phyloP scores from a whole-genome alignment of 1,140 invertebrate species.

The Drosophila lowei region DNA sequence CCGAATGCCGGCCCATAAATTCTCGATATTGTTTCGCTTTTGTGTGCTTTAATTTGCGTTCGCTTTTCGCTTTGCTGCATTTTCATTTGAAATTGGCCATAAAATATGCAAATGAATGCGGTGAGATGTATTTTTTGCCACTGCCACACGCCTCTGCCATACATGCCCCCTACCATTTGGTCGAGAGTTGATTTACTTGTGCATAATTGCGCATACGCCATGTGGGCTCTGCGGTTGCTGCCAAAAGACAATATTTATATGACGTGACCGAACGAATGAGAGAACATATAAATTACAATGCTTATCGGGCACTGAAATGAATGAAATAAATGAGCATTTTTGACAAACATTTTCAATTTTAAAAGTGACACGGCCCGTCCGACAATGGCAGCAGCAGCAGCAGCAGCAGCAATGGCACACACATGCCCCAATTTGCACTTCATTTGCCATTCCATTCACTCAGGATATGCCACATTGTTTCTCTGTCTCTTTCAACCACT shows the following conservation, averaged over 20 bases:
- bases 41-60: constrained; percentile 66
- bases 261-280: constrained; percentile 23
- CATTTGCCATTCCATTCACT: constrained; percentile 58
- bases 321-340: constrained; percentile 39
- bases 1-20: constrained; percentile 59
- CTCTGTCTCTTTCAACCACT: no score
- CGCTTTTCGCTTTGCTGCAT: constrained; percentile 60
- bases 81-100: constrained; percentile 71
- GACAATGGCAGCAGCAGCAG: constrained; percentile 17
- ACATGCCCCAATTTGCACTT: constrained; percentile 52
- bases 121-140: constrained; percentile 21
- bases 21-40: constrained; percentile 68
- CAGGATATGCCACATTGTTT: background rate
- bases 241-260: constrained; percentile 16
- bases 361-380: constrained; percentile 56
- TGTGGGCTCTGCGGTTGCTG: constrained; percentile 1
- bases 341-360: constrained; percentile 78
- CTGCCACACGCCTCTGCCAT: background rate
- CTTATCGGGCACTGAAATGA: constrained; percentile 46
- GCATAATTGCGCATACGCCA: constrained; percentile 40
- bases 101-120: constrained; percentile 69
- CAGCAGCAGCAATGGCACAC: background rate
- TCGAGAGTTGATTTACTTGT: constrained; percentile 34
- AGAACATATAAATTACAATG: constrained; percentile 43
- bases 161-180: background rate